phyloP scores from a whole-genome alignment of 2,888 invertebrate species.

The Geotrupes spiniger region DNA sequence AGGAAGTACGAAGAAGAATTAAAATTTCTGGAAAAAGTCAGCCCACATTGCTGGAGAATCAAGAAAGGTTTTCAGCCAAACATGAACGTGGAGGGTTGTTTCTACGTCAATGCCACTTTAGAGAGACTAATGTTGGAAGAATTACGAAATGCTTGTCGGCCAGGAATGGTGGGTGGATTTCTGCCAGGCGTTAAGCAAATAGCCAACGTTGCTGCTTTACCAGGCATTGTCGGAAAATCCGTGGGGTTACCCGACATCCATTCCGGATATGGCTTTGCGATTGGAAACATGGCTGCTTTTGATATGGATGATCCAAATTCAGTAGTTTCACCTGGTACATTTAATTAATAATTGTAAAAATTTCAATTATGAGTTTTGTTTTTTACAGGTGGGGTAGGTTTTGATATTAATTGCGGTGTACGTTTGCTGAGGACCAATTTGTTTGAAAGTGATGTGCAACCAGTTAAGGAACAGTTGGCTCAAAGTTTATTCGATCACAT shows the following conservation, averaged over 20 bases:
- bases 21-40: slow-evolving; percentile 86
- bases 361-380: not conserved
- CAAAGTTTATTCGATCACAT: slow-evolving; percentile 99
- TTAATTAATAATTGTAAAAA: not conserved
- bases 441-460: slow-evolving; percentile 86
- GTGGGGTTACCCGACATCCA: slow-evolving; percentile 96
- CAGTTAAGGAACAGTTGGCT: slow-evolving; percentile 92
- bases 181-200: slow-evolving; percentile 98
- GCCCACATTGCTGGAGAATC: slow-evolving; percentile 84
- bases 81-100: slow-evolving; percentile 98
- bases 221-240: slow-evolving; percentile 92
- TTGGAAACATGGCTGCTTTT: slow-evolving; percentile 99
- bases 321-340: slow-evolving; percentile 82
- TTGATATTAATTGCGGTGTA: slow-evolving; percentile 99
- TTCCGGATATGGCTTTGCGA: slow-evolving; percentile 99
- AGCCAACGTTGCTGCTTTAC: slow-evolving; percentile 97
- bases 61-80: slow-evolving; percentile 99
- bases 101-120: slow-evolving; percentile 90
- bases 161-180: slow-evolving; percentile 92
- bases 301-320: slow-evolving; percentile 89
- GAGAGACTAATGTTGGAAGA: slow-evolving; percentile 98
- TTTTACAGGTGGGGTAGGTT: slow-evolving; percentile 82
- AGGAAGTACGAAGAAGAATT: slow-evolving; percentile 90
- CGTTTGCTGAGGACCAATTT: slow-evolving; percentile 93
- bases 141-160: slow-evolving; percentile 82